Conservation (phyloP, 2,797 vertebrate genomes). For the Xenops minutus region DNA sequence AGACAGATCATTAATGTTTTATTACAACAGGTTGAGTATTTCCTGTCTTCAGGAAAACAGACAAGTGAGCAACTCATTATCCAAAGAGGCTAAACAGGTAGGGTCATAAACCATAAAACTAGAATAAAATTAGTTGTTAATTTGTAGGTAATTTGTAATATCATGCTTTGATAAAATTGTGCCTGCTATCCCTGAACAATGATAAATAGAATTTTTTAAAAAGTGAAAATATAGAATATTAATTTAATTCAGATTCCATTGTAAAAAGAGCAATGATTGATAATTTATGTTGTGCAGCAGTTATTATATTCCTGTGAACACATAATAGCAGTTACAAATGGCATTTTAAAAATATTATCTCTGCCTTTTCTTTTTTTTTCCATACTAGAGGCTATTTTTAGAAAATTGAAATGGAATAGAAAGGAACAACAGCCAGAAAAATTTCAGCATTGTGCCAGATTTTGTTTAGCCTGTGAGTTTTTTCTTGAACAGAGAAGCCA, state of each 20-base stretch:
- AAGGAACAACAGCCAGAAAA: neutral
- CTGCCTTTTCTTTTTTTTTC: neutral
- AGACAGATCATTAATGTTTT: neutral
- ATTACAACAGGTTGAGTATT: neutral
- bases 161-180: neutral
- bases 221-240: neutral
- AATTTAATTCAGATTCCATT: neutral
- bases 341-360: neutral
- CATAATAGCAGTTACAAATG: neutral
- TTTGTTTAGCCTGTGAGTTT: neutral
- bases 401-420: neutral
- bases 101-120: neutral
- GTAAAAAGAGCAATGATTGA: neutral
- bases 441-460: neutral
- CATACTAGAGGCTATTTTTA: neutral
- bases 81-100: neutral
- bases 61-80: neutral
- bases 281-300: neutral
- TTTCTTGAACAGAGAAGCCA: neutral
- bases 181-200: neutral
- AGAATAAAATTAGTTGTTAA: neutral
- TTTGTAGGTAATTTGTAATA: neutral
- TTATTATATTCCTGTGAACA: neutral
- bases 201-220: neutral
- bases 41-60: neutral